phyloP scores from a whole-genome alignment of 2,888 invertebrate genomes.

The Anorthoa munda region DNA sequence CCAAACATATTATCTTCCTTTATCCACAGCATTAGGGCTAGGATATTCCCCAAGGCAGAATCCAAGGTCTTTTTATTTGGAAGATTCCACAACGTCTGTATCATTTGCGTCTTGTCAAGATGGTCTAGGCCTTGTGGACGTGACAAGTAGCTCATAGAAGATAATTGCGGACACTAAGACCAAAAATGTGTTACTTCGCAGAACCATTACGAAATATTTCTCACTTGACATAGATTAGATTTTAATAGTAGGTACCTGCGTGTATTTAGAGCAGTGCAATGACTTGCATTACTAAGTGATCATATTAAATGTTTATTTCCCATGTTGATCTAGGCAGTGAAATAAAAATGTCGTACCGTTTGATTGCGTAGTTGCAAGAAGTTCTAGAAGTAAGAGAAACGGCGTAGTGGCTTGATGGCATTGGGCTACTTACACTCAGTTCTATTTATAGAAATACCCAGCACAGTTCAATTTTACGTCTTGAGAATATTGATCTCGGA shows the following conservation, averaged over 20 bases:
- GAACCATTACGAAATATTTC: slow-evolving; percentile 46
- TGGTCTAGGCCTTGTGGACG: neutral
- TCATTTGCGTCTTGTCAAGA: neutral
- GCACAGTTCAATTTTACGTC: neutral
- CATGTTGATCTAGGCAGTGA: slow-evolving; percentile 37
- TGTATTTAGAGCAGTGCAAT: slow-evolving; percentile 34
- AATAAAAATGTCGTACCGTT: slow-evolving; percentile 22
- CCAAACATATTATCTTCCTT: neutral
- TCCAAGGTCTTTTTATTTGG: neutral
- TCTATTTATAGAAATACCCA: slow-evolving; percentile 17
- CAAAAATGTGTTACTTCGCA: slow-evolving; percentile 43
- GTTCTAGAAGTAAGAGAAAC: slow-evolving; percentile 28
- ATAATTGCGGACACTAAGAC: slow-evolving; percentile 45
- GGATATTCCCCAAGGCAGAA: neutral
- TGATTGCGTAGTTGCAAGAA: slow-evolving; percentile 13
- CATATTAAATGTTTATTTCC: slow-evolving; percentile 42
- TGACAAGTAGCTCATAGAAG: slow-evolving; percentile 16
- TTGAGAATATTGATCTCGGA: neutral
- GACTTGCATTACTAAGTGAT: slow-evolving; percentile 37
- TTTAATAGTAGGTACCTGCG: slow-evolving; percentile 51
- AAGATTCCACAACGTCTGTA: slow-evolving; percentile 1
- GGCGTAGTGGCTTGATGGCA: slow-evolving; percentile 18
- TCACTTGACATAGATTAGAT: slow-evolving; percentile 61
- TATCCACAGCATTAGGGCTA: no score
- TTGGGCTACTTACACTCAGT: slow-evolving; percentile 31